These are phyloP conservation scores for Numenius phaeopus DNA, from an alignment of 2,797 vertebrate genomes.

Conservation along the genomic window DNA sequence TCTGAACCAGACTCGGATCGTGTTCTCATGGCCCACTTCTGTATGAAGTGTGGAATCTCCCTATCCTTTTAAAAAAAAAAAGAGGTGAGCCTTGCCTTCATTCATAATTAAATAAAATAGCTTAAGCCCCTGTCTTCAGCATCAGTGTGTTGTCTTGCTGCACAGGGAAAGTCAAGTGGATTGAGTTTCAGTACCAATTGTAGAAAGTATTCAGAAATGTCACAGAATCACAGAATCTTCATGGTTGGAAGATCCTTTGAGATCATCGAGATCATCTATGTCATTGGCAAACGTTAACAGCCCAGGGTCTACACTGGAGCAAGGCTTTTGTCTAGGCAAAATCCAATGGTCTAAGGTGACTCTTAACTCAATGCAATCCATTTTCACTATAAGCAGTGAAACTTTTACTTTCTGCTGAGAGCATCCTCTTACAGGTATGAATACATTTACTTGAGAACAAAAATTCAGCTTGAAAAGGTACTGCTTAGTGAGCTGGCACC, in stretches of 20 bases:
- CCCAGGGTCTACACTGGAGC: not conserved
- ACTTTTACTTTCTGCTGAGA: not conserved
- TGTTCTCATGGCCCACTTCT: not conserved
- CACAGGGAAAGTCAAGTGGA: not conserved
- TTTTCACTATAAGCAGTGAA: not conserved
- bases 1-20: not conserved
- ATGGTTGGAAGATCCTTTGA: no score
- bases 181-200: not conserved
- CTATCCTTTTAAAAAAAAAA: not conserved
- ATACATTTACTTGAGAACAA: not conserved
- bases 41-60: not conserved
- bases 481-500: not conserved
- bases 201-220: not conserved
- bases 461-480: not conserved
- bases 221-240: no score
- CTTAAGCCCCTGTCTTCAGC: not conserved
- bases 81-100: not conserved
- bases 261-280: no score
- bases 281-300: not conserved
- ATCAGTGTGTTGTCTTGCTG: not conserved
- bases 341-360: not conserved
- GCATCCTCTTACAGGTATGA: not conserved
- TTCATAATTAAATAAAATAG: not conserved
- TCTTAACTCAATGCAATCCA: not conserved
- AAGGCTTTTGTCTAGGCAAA: not conserved